Evolutionary conservation across 2,888 invertebrate genomes (phyloP), one percentile per base, ranked within the genome.

Genomic region (Apantesis nais): DNA sequence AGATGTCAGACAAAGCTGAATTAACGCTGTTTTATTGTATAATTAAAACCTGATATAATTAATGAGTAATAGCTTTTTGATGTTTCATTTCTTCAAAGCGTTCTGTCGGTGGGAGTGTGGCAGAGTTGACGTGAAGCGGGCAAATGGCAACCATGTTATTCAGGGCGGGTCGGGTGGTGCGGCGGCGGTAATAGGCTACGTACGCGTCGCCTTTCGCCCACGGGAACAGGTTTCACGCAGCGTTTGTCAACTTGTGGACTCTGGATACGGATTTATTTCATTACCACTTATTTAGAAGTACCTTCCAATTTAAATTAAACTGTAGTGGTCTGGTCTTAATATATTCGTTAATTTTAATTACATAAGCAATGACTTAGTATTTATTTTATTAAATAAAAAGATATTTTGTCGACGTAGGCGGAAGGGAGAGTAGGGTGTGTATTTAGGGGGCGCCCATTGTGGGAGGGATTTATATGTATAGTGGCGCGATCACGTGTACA

Each of bases 401-500:
- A 88, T 39, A 90, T 91, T 92, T 90, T 91, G 90, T 89, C 91
- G 89, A 89, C 92, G 88, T 86, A 84, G 88, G 87, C 90, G 88
- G 87, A 82, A 88, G 88, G 88, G 79, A 88, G 87, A 84, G 86
- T 82, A 87, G 91, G 92, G 93, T 90, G 92, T 66, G 52, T 58
- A 58, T 90, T 91, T 87, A 87, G 90, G 90, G 92, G 93, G 92
- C 88, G 89, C 88, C 88, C 88, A 88, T 87, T 90, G 91, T 88
- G 88, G 90, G 92, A 90, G 92, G 92, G 91, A 91, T 93, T 92
- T 94, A 92, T 93, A 92, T 86, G 84, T 86, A 84, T 93, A 94
- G 94, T 94, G 93, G 92, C 92, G 92, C 92, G 94, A 94, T 93
- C 93, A 94, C 93, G 94, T 94, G 93, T 94, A 93, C 92, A 93